Evolutionary conservation across 2,888 invertebrate genomes (phyloP).

Genomic region (Cephalotes varians): DNA sequence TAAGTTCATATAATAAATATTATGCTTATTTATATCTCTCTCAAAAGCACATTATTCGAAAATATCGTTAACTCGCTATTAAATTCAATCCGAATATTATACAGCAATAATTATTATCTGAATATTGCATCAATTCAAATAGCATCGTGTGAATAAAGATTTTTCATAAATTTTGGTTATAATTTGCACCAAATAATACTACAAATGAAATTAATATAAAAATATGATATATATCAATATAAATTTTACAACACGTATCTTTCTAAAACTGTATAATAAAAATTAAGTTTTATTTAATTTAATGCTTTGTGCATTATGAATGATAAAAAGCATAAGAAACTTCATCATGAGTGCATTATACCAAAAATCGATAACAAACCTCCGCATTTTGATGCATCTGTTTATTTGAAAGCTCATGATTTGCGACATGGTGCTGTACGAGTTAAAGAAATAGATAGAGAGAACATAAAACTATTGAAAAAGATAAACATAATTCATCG

Average conservation of each 20-base stretch:
- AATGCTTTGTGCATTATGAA: slow-evolving; percentile 24
- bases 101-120: slow-evolving; percentile 19
- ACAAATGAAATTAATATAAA: neutral
- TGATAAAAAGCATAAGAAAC: neutral
- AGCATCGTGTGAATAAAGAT: neutral
- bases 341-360: neutral
- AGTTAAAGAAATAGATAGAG: slow-evolving; percentile 85
- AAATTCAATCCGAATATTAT: slow-evolving; percentile 20
- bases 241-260: neutral
- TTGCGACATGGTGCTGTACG: slow-evolving; percentile 83
- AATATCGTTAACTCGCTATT: slow-evolving; percentile 5
- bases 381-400: slow-evolving; percentile 87
- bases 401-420: slow-evolving; percentile 86
- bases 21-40: neutral
- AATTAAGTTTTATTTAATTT: neutral
- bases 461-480: slow-evolving; percentile 88
- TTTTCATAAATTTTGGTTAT: slow-evolving; percentile 25
- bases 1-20: slow-evolving; percentile 26
- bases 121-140: slow-evolving; percentile 34
- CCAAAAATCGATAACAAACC: slow-evolving; percentile 86
- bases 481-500: slow-evolving; percentile 88
- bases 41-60: neutral
- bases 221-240: slow-evolving; percentile 5
- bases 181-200: neutral
- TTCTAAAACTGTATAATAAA: neutral